These are phyloP conservation scores for Charaxes varanes DNA, from an alignment of 1,140 invertebrate genomes.

Conservation along the genomic window DNA sequence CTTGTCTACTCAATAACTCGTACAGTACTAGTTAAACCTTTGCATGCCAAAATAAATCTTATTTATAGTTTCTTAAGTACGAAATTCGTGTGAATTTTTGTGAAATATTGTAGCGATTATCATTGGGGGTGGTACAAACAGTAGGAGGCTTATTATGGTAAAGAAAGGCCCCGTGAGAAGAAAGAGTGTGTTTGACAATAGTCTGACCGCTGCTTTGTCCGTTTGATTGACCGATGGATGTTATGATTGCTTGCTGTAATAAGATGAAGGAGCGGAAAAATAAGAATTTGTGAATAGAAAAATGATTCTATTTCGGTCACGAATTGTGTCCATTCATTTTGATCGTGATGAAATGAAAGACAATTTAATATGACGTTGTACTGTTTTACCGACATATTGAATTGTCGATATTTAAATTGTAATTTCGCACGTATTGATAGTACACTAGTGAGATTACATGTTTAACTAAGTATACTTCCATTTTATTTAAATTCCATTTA, in stretches of 20 bases:
- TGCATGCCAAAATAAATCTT: not conserved
- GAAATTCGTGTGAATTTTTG: not conserved
- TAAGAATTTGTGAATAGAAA: constrained; percentile 12
- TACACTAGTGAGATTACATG: too few relatives aligned
- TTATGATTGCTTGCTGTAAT: constrained; percentile 24
- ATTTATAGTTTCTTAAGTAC: not conserved
- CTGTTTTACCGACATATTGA: too few relatives aligned
- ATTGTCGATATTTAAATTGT: too few relatives aligned
- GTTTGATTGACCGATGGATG: constrained; percentile 28
- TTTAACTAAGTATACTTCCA: too few relatives aligned
- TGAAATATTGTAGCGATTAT: not conserved
- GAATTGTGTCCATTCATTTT: constrained; percentile 15
- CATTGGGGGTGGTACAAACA: constrained; percentile 9
- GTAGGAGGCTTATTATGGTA: constrained; percentile 29
- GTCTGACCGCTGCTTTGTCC: constrained; percentile 25
- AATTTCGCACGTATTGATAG: too few relatives aligned
- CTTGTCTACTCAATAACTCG: constrained; percentile 1
- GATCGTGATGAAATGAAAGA: not conserved
- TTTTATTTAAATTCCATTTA: too few relatives aligned
- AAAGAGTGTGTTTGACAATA: constrained; percentile 28
- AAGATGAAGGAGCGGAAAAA: constrained; percentile 14
- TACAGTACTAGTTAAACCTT: not conserved
- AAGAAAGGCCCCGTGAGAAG: constrained; percentile 25
- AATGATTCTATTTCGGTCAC: constrained; percentile 13
- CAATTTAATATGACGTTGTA: not conserved